These are phyloP conservation scores for Phaenicophaeus curvirostris DNA, from an alignment of 2,797 vertebrate genomes.

Conservation along the genomic window DNA sequence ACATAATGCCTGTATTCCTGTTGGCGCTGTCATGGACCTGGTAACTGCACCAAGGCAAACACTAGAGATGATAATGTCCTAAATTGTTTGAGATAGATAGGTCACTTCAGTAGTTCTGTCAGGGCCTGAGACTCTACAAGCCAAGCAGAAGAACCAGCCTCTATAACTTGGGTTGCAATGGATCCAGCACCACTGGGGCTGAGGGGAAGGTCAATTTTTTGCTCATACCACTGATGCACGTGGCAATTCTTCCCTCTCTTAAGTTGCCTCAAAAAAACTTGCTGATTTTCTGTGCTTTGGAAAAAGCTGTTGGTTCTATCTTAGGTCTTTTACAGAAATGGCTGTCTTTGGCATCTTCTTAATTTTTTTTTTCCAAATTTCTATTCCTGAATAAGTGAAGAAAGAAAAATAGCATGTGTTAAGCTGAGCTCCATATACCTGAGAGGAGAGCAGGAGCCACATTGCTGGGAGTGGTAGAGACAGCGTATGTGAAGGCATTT, in stretches of 20 bases:
- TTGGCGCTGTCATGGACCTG: neutral
- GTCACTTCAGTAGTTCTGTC: neutral
- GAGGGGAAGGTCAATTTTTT: neutral
- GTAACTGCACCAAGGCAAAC: neutral
- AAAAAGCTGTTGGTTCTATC: neutral
- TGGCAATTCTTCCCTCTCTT: neutral
- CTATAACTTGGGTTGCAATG: neutral
- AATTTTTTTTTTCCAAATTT: neutral
- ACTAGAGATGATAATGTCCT: neutral
- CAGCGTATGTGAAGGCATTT: neutral
- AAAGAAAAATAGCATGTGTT: neutral
- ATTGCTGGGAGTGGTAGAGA: neutral
- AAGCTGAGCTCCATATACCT: neutral
- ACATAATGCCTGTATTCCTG: neutral
- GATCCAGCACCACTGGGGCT: accelerated
- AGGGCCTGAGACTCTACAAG: neutral
- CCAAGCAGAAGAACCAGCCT: neutral
- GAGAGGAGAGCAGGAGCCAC: neutral
- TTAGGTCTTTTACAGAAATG: neutral
- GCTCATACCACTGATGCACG: neutral
- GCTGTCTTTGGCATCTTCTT: neutral
- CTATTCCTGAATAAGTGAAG: neutral
- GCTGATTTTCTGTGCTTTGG: neutral
- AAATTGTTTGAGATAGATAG: neutral
- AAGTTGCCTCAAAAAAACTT: neutral